Evolutionary conservation across 2,888 invertebrate genomes (phyloP).

Genomic region (Pachliopta kotzebuea): DNA sequence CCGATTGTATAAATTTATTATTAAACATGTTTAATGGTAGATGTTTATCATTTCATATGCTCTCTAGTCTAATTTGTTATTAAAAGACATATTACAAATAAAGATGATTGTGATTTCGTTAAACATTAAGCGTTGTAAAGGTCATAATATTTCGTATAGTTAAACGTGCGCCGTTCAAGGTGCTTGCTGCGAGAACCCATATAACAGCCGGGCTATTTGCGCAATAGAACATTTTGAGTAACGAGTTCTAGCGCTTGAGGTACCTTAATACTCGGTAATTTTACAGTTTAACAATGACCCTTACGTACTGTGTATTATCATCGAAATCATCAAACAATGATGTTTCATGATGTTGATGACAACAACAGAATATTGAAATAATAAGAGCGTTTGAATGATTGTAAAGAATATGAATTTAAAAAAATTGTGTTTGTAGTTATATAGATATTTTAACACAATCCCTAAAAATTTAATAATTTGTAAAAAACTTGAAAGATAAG

Average conservation of each 20-base stretch:
- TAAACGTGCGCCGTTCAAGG: conserved; percentile 16
- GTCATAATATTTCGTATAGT: conserved; percentile 21
- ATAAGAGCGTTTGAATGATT: no score
- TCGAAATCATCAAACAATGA: no score
- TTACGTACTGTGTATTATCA: no score
- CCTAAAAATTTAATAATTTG: no score
- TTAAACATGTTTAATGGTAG: not conserved
- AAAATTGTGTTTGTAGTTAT: no score
- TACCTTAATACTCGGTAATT: not conserved
- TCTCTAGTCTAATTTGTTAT: no score
- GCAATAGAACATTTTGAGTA: conserved; percentile 18
- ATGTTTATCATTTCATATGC: not conserved
- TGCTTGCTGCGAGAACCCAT: conserved; percentile 10
- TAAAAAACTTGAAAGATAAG: no score
- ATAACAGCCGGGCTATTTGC: not conserved
- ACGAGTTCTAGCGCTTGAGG: conserved; percentile 10
- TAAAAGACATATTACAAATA: not conserved
- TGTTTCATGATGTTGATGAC: no score
- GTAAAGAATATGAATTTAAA: no score
- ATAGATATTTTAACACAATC: no score
- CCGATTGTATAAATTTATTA: not conserved
- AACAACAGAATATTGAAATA: no score
- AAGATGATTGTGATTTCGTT: conserved; percentile 4
- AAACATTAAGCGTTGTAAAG: conserved; percentile 16
- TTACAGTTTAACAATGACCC: not conserved